These are phyloP conservation scores for Heteromurus nitidus DNA, from an alignment of 2,888 invertebrate genomes.

Conservation along the genomic window DNA sequence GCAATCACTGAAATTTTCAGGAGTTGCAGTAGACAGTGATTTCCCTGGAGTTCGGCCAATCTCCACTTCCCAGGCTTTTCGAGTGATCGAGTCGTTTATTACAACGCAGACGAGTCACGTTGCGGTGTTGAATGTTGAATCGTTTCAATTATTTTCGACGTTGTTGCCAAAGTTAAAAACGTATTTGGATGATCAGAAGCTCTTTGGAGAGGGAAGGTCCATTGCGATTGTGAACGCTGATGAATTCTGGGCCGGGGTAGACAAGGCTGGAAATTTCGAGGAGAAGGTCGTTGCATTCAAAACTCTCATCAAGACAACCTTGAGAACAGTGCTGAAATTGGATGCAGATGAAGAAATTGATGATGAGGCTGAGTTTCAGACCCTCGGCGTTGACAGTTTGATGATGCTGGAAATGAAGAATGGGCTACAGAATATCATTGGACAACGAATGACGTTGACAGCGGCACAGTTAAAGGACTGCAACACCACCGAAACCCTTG, in stretches of 20 bases:
- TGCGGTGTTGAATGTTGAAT: constrained; percentile 20
- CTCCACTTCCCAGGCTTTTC: constrained; percentile 18
- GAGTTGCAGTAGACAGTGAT: constrained; percentile 29
- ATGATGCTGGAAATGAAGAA: constrained; percentile 67
- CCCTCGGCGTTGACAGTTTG: constrained; percentile 58
- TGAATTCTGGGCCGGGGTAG: constrained; percentile 51
- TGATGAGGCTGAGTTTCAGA: constrained; percentile 51
- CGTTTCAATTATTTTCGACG: neutral
- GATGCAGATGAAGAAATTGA: constrained; percentile 50
- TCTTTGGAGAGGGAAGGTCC: neutral
- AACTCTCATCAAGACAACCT: constrained; percentile 18
- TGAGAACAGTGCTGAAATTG: constrained; percentile 43
- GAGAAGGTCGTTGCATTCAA: constrained; percentile 31
- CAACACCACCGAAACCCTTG: neutral
- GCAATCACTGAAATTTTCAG: no score
- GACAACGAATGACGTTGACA: constrained; percentile 14
- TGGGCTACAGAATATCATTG: constrained; percentile 35
- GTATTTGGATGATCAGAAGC: constrained; percentile 35
- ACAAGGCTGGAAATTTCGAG: neutral
- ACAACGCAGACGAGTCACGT: neutral
- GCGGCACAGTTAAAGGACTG: constrained; percentile 14
- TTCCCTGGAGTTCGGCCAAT: constrained; percentile 22
- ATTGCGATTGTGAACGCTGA: neutral
- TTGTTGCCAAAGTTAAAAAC: constrained; percentile 7
- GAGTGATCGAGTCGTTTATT: neutral